These are phyloP conservation scores for Cynopterus sphinx DNA, from an alignment of 2,797 vertebrate species.

Conservation along the genomic window DNA sequence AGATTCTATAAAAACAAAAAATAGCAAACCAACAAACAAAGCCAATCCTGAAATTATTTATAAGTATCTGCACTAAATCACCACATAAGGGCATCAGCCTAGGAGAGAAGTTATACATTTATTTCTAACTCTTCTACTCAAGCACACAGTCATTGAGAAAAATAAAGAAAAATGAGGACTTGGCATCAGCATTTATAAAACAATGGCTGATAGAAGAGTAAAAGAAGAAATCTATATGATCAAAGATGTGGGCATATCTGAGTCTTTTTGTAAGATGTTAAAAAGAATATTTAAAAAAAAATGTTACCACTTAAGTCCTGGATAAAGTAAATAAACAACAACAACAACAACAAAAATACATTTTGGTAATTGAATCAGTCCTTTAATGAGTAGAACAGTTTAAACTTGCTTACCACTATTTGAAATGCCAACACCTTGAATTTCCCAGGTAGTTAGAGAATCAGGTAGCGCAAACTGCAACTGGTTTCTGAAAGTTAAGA, in stretches of 20 bases:
- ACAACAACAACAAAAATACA: background rate
- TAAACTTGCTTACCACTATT: conserved; percentile 84
- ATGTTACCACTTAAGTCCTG: background rate
- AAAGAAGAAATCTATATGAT: background rate
- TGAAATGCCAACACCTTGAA: conserved; percentile 93
- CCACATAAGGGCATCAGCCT: background rate
- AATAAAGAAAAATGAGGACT: background rate
- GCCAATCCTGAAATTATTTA: background rate
- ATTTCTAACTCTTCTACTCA: background rate
- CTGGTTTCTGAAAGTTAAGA: conserved; percentile 75
- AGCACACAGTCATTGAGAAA: background rate
- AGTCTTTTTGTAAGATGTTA: background rate
- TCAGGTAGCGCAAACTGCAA: conserved; percentile 88
- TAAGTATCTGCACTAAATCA: background rate
- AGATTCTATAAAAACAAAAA: background rate
- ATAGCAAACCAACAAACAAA: background rate
- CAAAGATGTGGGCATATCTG: background rate
- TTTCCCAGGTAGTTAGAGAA: conserved; percentile 95
- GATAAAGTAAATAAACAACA: background rate
- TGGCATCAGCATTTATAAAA: background rate
- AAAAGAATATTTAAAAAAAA: background rate
- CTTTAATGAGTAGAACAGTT: background rate
- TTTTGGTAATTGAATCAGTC: background rate
- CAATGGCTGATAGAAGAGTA: background rate
- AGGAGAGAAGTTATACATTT: background rate